A percentile compares a stretch with the other conserved stretches of the same genome.
These are phyloP conservation scores for Elephas maximus DNA, from an alignment of 2,113 vertebrate genomes.

Conservation along the genomic window DNA sequence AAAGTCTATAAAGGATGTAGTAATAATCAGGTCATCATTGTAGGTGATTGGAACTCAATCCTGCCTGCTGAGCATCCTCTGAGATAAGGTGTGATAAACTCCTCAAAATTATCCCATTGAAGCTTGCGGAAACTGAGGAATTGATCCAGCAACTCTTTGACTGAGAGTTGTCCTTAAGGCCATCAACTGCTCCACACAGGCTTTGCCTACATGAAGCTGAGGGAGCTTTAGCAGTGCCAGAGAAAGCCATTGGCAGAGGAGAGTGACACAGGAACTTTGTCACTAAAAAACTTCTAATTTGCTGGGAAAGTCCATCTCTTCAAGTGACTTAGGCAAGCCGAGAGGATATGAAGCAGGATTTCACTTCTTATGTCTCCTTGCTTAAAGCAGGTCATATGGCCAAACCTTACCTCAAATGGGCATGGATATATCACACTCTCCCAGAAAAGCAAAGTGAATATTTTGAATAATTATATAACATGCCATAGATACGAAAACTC, in stretches of 20 bases:
- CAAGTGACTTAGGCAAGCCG: constrained; percentile 14
- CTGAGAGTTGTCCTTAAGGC: neutral
- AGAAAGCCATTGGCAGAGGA: neutral
- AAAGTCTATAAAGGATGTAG: neutral
- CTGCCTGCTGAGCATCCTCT: neutral
- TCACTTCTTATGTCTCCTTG: neutral
- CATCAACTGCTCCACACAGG: neutral
- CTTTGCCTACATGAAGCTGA: neutral
- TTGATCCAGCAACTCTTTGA: neutral
- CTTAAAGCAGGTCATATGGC: neutral
- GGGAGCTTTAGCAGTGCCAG: neutral
- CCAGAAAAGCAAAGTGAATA: neutral
- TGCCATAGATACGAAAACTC: neutral
- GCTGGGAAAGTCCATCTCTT: neutral
- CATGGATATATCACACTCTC: neutral
- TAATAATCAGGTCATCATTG: neutral
- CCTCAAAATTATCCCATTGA: neutral
- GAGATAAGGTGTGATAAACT: neutral
- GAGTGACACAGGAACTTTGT: neutral
- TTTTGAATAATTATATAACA: neutral
- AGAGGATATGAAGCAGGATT: neutral
- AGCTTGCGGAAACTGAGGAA: neutral
- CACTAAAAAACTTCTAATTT: neutral
- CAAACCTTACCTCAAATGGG: neutral
- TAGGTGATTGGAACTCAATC: neutral